phyloP scores from a whole-genome alignment of 2,113 vertebrate species.

The Brevimyrus niger region DNA sequence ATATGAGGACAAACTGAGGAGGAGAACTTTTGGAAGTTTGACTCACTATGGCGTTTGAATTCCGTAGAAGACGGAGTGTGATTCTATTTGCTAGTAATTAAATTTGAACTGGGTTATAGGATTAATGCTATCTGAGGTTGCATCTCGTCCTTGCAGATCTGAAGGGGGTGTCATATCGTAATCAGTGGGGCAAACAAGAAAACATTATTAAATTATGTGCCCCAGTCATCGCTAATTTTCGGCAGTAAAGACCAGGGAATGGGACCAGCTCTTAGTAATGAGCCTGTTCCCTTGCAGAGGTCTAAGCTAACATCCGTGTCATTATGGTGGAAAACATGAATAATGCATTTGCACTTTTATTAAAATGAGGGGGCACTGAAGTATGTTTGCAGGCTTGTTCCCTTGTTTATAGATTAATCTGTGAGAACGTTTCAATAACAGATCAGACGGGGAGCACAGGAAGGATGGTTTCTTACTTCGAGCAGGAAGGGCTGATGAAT shows the following conservation, averaged over 20 bases:
- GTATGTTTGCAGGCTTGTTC: not conserved
- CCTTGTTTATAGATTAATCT: slow-evolving; percentile 20
- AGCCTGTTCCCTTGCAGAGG: not conserved
- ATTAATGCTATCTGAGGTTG: slow-evolving; percentile 44
- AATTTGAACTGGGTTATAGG: slow-evolving; percentile 41
- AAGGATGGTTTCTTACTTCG: not conserved
- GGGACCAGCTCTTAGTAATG: not conserved
- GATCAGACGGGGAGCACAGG: not conserved
- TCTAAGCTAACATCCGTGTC: slow-evolving; percentile 6
- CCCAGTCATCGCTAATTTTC: not conserved
- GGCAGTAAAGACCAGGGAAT: not conserved
- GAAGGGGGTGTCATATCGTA: slow-evolving; percentile 22
- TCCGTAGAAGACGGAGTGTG: slow-evolving; percentile 4
- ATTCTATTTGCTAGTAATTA: slow-evolving; percentile 36
- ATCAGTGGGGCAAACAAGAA: slow-evolving; percentile 18
- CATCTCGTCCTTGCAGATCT: slow-evolving; percentile 25
- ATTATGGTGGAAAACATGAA: not conserved
- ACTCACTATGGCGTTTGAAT: slow-evolving; percentile 4
- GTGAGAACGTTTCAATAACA: slow-evolving; percentile 1
- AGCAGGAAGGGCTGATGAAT: not conserved
- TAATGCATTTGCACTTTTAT: slow-evolving; percentile 1
- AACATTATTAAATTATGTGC: not conserved
- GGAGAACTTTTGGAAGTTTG: slow-evolving; percentile 17
- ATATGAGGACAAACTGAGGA: not conserved
- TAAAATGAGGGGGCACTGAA: not conserved